Base-by-base conservation (phyloP, 2,888 invertebrate species). In the Arenicola marina region DNA sequence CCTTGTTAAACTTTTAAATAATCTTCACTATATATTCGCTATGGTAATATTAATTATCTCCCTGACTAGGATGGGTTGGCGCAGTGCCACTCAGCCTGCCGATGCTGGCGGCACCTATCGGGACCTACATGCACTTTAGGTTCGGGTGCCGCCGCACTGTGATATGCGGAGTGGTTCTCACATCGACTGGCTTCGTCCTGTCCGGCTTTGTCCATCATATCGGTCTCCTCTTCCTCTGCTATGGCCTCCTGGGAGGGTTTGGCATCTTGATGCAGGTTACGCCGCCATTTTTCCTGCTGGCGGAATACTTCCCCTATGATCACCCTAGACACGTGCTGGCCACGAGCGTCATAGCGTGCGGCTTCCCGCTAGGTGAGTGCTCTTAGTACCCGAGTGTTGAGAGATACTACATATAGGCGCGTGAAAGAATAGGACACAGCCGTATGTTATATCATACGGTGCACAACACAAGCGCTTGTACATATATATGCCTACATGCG, bases 261-360 rank as follows among this genome's bases (percentile, higher is more conserved):
- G 72, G 70, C 18, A 56, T 66, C 15, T 55, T 65, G 26, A 63
- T 71, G 11, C 51, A 69, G 32, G 55, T 71, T 48, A 65, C 69
- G 43, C 62, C 70, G 11, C 70, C 72, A 11, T 71, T 66, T 62
- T 66, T 48, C 44, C 60, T 72, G 32, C 56, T 72, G 15, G 69
- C 69, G 38, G 61, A 61, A 24, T 62, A 69, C 56, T 71, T 69
- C 53, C 72, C 72, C 26, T 62, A 64, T 45, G 46, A 65, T 11
- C 72, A 72, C 34, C 67, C 61, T 4, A 43, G 63, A 18, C 69
- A 72, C 48, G 67, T 71, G 4, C 63, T 70, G 15, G 65, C 72
- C 24, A 72, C 72, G 32, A 71, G 70, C 48, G 59, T 72, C 48
- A 65, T 63, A 56, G 69, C 68, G 34, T 69, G 69, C 32, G 72